Base-by-base conservation (phyloP, 1,140 invertebrate genomes). In the Steinernema khuongi region DNA sequence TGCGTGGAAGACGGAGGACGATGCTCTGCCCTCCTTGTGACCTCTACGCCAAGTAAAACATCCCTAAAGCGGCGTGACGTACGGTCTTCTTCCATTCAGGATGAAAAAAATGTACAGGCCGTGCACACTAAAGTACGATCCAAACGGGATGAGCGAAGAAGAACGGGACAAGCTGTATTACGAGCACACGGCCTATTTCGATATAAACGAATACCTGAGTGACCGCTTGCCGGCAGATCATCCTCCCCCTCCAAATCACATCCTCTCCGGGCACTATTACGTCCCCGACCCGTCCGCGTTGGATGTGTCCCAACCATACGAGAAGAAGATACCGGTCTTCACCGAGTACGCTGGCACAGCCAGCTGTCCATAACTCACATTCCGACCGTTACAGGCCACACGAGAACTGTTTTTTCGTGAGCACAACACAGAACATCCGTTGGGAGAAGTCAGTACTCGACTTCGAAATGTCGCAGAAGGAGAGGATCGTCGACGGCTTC, bases 1-100 rank as follows among this genome's bases (percentile, higher is more conserved):
- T 60, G 14, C 50, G 50, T 4, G 50, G 50, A 14, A 11, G 50
- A 11, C 14, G 50, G 22, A 11, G 19, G 26, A 60, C 11, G 11
- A 17, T 11, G 11, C 50, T 60, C 50, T 60, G 50, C 26, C 50
- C 50, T 60, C 50, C 50, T 60, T 60, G 50, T 26, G 50, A 60
- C 19, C 14, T 60, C 14, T 60, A 60, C 50, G 50, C 22, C 7
- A 60, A 60, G 50, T 60, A 22, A 60, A 4, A 60, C 50, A 14
- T 7, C 26, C 4, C 4, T 60, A 2, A 60, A 14, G 26, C 50
- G 14, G 22, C 4, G 26, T 22, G 4, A 14, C 11, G 11, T 60
- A 60, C 4, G 19, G 50, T 11, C 14, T 60, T 7, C 26, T 41
- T 60, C 22, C n/a, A n/a, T n/a, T n/a, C 50, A 60, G 50, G 22